A percentile compares a stretch with the other conserved stretches of the same genome.
phyloP scores from a whole-genome alignment of 92 coral and sea anemone genomes.

The Zoanthus sansibaricus region DNA sequence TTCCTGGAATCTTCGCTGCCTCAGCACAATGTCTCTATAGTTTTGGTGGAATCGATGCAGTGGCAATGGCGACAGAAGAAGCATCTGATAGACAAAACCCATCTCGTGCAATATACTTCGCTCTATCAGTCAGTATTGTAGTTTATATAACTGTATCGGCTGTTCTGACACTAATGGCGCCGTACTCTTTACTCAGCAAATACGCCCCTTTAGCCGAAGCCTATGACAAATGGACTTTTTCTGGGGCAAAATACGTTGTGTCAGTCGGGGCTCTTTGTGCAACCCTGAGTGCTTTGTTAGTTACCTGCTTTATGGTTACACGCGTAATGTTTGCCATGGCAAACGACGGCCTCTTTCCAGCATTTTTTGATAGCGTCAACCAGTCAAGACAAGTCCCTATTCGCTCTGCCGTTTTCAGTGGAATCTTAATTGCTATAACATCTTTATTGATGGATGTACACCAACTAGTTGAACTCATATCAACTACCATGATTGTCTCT shows the following conservation, averaged over 20 bases:
- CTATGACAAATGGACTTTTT: slow-evolving; percentile 63
- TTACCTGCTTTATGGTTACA: slow-evolving; percentile 69
- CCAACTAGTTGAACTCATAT: slow-evolving; percentile 73
- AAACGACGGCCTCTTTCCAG: slow-evolving; percentile 81
- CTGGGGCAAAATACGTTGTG: slow-evolving; percentile 76
- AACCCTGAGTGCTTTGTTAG: slow-evolving; percentile 71
- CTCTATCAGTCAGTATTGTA: slow-evolving; percentile 57
- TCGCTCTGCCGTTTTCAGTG: slow-evolving; percentile 69
- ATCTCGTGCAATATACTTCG: slow-evolving; percentile 60
- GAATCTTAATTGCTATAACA: slow-evolving; percentile 59
- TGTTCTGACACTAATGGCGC: slow-evolving; percentile 78
- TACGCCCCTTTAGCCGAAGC: slow-evolving; percentile 83
- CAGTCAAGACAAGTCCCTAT: slow-evolving; percentile 72
- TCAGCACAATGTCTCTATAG: slow-evolving; percentile 81
- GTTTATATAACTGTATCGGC: slow-evolving; percentile 67
- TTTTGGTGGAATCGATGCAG: slow-evolving; percentile 78
- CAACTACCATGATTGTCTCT: slow-evolving; percentile 61
- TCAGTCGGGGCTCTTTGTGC: slow-evolving; percentile 80
- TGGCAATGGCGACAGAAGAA: slow-evolving; percentile 87
- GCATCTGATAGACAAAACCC: slow-evolving; percentile 64
- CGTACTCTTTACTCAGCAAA: slow-evolving; percentile 59
- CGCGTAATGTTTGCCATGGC: slow-evolving; percentile 88
- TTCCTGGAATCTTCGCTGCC: slow-evolving; percentile 74
- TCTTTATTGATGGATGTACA: slow-evolving; percentile 72
- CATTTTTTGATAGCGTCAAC: slow-evolving; percentile 65